Base-by-base conservation (phyloP, 2,113 vertebrate genomes). In the Burhinus bistriatus region DNA sequence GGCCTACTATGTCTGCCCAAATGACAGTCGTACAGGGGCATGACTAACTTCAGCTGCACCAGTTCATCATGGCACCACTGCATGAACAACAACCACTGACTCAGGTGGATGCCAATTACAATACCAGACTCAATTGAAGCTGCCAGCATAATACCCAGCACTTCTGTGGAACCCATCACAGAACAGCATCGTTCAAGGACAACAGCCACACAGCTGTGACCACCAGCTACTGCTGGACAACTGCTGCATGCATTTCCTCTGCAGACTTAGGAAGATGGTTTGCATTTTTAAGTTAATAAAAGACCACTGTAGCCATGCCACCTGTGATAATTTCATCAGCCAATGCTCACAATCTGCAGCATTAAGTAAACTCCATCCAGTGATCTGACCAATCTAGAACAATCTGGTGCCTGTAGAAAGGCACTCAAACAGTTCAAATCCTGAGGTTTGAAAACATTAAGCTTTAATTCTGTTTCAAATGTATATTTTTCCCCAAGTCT, bases 31-130 rank as follows among this genome's bases (percentile, higher is more conserved):
- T 4, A 68, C 22, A 45, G 15, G 25, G 12, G 9, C 2, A 2
- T 8, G 26, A 87, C 26, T 44, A 70, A 34, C 55, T 52, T 44
- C 45, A 30, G 64, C 25, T 52, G 55, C 36, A 51, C 25, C 29
- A 52, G 32, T 26, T 44, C 55, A 22, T 18, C 2, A 6, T 2
- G 23, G 42, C 32, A 78, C 7, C 12, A 52, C 0, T 26, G 12
- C 23, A 38, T 8, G 38, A 83, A 47, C 38, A 73, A 49, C 36
- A 8, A 68, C 34, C 11, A 1, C 34, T 52, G 36, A 27, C n/a
- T 45, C 18, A 30, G 17, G 4, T 23, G 11, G 47, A 29, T 49
- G 22, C 5, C 2, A 66, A 47, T 49, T 65, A 72, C 36, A 51
- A 6, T 0, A 2, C 14, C 26, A 83, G 22, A 77, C n/a, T 40